Conservation (phyloP, 2,888 invertebrate species). For the Parnassius apollo region DNA sequence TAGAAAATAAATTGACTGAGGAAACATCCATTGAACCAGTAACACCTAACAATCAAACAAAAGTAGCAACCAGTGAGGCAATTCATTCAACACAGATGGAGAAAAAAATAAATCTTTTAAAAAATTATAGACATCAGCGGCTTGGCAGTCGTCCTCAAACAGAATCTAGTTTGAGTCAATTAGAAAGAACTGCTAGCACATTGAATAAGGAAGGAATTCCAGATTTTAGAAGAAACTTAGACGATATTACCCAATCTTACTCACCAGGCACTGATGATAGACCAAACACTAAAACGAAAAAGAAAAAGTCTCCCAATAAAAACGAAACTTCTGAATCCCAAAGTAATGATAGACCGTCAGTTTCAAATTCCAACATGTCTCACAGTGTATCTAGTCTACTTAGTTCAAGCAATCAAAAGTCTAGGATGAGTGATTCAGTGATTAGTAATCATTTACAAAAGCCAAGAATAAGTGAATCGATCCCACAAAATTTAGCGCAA, state of each 20-base stretch:
- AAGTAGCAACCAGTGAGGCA: slow-evolving; percentile 35
- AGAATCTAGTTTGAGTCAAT: slow-evolving; percentile 68
- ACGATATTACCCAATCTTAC: slow-evolving; percentile 76
- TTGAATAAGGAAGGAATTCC: slow-evolving; percentile 70
- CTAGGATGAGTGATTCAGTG: slow-evolving; percentile 41
- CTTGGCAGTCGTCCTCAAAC: slow-evolving; percentile 54
- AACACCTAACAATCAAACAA: slow-evolving; percentile 30
- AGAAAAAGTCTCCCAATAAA: slow-evolving; percentile 69
- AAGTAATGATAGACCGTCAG: slow-evolving; percentile 39
- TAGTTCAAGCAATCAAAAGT: slow-evolving; percentile 45
- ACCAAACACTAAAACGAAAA: slow-evolving; percentile 56
- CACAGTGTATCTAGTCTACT: slow-evolving; percentile 72
- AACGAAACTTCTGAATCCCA: slow-evolving; percentile 53
- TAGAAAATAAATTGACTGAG: slow-evolving; percentile 53
- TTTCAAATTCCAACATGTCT: slow-evolving; percentile 52
- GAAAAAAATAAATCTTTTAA: slow-evolving; percentile 69
- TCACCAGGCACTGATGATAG: slow-evolving; percentile 68
- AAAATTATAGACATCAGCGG: slow-evolving; percentile 75
- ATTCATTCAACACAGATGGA: slow-evolving; percentile 51
- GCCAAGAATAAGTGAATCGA: slow-evolving; percentile 20
- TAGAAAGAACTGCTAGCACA: slow-evolving; percentile 70
- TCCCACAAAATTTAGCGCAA: slow-evolving; percentile 22
- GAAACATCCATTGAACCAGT: slow-evolving; percentile 37
- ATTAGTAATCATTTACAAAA: slow-evolving; percentile 23
- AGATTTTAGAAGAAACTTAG: slow-evolving; percentile 71